Conservation (phyloP, 2,888 invertebrate genomes). For the Harmothoe impar region DNA sequence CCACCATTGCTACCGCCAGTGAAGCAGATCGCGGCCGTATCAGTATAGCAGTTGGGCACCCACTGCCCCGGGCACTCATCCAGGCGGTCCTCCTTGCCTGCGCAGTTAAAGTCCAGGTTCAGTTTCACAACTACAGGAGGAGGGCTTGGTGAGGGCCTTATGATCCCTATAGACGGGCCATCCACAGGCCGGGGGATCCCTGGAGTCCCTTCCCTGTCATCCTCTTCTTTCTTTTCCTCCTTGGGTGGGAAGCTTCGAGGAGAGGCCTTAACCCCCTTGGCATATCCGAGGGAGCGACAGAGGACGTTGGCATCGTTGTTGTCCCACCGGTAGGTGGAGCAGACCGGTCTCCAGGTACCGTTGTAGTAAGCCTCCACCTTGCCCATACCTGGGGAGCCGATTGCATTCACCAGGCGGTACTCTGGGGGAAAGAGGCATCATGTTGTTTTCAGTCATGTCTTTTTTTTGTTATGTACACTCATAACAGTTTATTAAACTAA, state of each 20-base stretch:
- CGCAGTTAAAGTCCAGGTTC: constrained; percentile 5
- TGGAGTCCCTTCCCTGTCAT: background rate
- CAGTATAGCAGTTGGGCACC: background rate
- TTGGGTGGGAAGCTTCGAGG: background rate
- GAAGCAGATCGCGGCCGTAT: background rate
- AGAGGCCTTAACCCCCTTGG: background rate
- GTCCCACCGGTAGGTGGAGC: background rate
- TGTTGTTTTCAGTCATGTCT: too few species aligned
- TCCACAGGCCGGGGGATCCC: background rate
- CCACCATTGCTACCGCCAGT: background rate
- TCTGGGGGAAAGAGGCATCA: background rate
- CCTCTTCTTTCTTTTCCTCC: background rate
- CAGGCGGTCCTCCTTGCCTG: background rate
- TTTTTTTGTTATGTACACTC: too few species aligned
- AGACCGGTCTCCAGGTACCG: background rate
- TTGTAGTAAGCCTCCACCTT: background rate
- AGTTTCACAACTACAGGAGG: background rate
- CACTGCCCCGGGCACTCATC: background rate
- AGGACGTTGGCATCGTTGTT: constrained; percentile 8
- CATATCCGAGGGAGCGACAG: constrained; percentile 26
- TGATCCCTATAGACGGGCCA: too few species aligned
- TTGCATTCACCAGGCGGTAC: constrained; percentile 16
- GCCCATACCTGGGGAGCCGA: background rate
- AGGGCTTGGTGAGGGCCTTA: too few species aligned
- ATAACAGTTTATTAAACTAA: too few species aligned